These are phyloP conservation scores for Agapornis canus DNA, from an alignment of 2,797 vertebrate genomes.

Conservation along the genomic window DNA sequence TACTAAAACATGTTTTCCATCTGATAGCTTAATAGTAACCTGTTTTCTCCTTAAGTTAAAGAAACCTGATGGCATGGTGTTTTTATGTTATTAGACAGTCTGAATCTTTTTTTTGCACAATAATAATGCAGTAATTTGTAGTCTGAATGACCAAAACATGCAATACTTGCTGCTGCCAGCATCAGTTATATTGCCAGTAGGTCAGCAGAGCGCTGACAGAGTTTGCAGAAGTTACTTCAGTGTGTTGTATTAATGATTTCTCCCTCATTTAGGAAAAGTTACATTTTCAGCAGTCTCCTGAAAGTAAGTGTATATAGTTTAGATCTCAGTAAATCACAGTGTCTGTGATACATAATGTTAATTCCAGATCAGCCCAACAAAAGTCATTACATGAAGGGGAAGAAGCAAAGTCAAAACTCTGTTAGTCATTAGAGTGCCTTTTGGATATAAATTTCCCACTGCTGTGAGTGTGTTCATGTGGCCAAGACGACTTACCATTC, in stretches of 20 bases:
- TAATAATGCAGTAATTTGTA: background rate
- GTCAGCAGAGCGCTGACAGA: background rate
- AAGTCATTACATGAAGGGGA: background rate
- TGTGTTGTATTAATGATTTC: background rate
- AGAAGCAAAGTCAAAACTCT: background rate
- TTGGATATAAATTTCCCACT: fast-evolving
- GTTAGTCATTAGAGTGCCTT: background rate
- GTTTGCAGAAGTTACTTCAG: background rate
- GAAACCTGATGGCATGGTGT: fast-evolving
- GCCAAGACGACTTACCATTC: background rate
- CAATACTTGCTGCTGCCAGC: background rate
- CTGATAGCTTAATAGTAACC: background rate
- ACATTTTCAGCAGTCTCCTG: background rate
- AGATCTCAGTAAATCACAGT: background rate
- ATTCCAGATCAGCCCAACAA: background rate
- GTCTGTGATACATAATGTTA: background rate
- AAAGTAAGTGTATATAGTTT: background rate
- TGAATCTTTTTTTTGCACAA: background rate
- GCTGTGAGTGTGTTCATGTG: fast-evolving
- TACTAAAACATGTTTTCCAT: background rate
- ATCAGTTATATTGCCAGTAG: background rate
- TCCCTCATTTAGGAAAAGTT: background rate
- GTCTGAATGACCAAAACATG: background rate
- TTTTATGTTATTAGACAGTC: background rate
- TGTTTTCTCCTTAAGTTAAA: background rate